phyloP scores from a whole-genome alignment of 2,888 invertebrate genomes.

The Protula sp. region DNA sequence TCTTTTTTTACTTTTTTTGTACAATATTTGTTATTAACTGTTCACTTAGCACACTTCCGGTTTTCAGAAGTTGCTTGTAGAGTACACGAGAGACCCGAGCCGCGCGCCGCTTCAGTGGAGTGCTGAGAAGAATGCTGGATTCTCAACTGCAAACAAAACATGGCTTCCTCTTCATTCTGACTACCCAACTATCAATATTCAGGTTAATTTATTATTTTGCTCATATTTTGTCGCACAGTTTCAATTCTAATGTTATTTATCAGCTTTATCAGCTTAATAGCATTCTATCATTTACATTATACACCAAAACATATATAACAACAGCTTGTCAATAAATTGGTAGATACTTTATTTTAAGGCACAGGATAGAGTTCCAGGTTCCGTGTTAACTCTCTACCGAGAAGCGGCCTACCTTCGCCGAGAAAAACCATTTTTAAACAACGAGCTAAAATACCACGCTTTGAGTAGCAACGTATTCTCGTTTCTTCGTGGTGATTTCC shows the following conservation, averaged over 20 bases:
- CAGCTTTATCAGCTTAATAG: too few relatives aligned
- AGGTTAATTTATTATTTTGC: conserved; percentile 34
- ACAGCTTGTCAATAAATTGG: too few relatives aligned
- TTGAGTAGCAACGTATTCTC: background rate
- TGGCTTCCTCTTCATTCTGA: conserved; percentile 41
- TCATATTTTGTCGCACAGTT: too few relatives aligned
- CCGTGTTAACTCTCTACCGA: background rate
- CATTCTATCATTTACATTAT: too few relatives aligned
- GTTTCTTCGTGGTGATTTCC: too few relatives aligned
- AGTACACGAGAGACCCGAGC: conserved; percentile 36
- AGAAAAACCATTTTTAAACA: background rate
- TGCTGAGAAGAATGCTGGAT: conserved; percentile 37
- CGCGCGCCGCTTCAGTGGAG: conserved; percentile 53
- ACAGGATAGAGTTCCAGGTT: background rate
- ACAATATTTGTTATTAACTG: too few relatives aligned
- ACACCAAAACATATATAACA: too few relatives aligned
- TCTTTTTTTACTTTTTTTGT: too few relatives aligned
- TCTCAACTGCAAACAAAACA: conserved; percentile 28
- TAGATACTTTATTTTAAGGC: background rate
- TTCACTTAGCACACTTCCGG: too few relatives aligned
- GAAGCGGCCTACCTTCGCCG: background rate
- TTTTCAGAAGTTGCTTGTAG: conserved; percentile 22
- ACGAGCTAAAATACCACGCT: background rate
- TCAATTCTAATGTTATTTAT: background rate
- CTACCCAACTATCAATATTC: conserved; percentile 31